Evolutionary conservation across 2,888 invertebrate species (phyloP).

Genomic region (Cryptops parisi): DNA sequence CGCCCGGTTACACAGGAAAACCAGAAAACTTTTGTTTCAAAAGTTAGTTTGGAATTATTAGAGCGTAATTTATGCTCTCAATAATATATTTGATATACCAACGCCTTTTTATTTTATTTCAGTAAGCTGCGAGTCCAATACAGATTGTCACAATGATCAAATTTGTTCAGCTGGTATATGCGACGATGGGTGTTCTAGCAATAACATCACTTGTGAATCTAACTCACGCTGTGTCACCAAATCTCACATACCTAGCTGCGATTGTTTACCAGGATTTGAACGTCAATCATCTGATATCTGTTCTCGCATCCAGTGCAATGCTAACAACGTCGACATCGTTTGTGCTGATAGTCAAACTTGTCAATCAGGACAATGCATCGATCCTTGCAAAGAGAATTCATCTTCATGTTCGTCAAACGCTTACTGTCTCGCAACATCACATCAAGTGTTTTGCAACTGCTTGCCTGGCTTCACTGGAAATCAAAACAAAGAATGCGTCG

Average conservation of each 20-base stretch:
- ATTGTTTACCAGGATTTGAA: background rate
- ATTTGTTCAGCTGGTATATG: constrained; percentile 70
- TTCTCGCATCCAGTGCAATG: background rate
- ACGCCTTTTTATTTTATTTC: too few relatives aligned
- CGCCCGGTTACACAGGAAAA: constrained; percentile 23
- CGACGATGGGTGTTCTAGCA: constrained; percentile 44
- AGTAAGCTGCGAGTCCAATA: background rate
- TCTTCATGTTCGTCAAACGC: constrained; percentile 56
- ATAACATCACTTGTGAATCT: background rate
- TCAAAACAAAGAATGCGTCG: constrained; percentile 14
- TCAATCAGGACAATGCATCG: constrained; percentile 55
- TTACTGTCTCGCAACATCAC: constrained; percentile 60
- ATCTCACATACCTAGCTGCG: background rate
- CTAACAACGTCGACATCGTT: constrained; percentile 46
- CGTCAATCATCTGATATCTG: background rate
- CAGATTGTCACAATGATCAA: background rate
- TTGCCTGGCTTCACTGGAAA: constrained; percentile 44
- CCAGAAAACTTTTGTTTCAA: constrained; percentile 60
- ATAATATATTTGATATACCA: too few relatives aligned
- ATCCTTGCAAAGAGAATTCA: constrained; percentile 50
- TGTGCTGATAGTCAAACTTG: constrained; percentile 76
- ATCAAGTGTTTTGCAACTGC: constrained; percentile 67
- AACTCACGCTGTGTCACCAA: background rate
- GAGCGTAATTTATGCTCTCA: background rate
- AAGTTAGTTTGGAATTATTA: constrained; percentile 43